Conservation (phyloP, 2,113 vertebrate species). For the Psilopogon haemacephalus region DNA sequence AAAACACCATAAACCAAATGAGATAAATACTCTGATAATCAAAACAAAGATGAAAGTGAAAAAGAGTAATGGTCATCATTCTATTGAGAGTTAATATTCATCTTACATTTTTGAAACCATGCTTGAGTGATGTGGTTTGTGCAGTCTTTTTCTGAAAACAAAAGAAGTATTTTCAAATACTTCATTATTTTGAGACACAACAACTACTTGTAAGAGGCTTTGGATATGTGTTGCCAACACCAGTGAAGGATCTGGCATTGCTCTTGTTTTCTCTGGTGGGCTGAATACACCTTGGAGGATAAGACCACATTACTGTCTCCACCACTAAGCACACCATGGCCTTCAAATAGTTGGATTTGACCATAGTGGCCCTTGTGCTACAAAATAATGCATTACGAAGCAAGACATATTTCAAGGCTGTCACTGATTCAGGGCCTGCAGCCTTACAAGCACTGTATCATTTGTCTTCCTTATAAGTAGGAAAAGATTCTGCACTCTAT, state of each 20-base stretch:
- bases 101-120: not conserved
- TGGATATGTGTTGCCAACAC: not conserved
- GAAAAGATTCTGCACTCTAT: not conserved
- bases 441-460: not conserved
- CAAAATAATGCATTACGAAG: not conserved
- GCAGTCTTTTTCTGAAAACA: not conserved
- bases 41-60: not conserved
- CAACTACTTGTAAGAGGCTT: not conserved
- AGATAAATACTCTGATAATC: not conserved
- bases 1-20: not conserved
- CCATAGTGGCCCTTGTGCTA: not conserved
- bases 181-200: not conserved
- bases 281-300: not conserved
- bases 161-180: not conserved
- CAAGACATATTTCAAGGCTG: constrained; percentile 3
- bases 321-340: not conserved
- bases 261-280: not conserved
- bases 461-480: not conserved
- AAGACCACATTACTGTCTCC: not conserved
- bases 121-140: not conserved
- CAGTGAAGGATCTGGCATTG: not conserved
- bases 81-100: not conserved
- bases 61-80: not conserved
- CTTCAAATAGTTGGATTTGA: not conserved
- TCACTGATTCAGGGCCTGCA: not conserved